These are phyloP conservation scores for Drosophila elegans DNA, from an alignment of 1,140 invertebrate species.

Conservation along the genomic window DNA sequence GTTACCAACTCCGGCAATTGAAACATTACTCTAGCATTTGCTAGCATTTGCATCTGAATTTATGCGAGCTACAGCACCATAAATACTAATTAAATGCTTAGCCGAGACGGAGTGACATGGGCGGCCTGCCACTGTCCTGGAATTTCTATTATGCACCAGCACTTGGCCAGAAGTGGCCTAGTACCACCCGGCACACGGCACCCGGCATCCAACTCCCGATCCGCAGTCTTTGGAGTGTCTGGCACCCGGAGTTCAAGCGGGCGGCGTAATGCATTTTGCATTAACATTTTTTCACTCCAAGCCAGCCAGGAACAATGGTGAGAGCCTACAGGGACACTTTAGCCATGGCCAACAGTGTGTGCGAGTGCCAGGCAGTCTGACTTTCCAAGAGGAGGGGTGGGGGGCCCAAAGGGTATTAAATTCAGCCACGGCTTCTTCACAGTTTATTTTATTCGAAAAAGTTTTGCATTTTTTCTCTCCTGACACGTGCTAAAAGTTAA, in stretches of 20 bases:
- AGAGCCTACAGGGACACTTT: conserved; percentile 60
- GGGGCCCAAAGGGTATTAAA: conserved; percentile 25
- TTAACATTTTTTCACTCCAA: conserved; percentile 64
- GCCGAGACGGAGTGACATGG: conserved; percentile 41
- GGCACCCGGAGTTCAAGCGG: conserved; percentile 66
- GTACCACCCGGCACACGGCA: conserved; percentile 1
- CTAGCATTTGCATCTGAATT: conserved; percentile 51
- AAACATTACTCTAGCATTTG: conserved; percentile 56
- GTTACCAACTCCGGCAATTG: conserved; percentile 26
- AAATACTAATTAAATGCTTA: conserved; percentile 69
- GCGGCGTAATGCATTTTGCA: conserved; percentile 78
- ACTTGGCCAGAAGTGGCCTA: conserved; percentile 42
- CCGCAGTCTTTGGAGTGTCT: conserved; percentile 13
- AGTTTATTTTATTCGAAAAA: conserved; percentile 33
- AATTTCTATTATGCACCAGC: conserved; percentile 46
- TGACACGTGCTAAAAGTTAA: conserved; percentile 78
- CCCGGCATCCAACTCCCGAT: not conserved
- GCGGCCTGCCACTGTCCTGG: conserved; percentile 37
- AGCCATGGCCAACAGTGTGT: conserved; percentile 33
- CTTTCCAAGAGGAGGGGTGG: not conserved
- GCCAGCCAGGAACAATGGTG: conserved; percentile 37
- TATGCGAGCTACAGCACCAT: conserved; percentile 56
- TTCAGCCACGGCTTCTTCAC: conserved; percentile 43
- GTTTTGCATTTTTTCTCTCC: conserved; percentile 43
- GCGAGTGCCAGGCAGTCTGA: conserved; percentile 42